phyloP scores from a whole-genome alignment of 2,888 invertebrate species.

The Nesidiocoris tenuis region DNA sequence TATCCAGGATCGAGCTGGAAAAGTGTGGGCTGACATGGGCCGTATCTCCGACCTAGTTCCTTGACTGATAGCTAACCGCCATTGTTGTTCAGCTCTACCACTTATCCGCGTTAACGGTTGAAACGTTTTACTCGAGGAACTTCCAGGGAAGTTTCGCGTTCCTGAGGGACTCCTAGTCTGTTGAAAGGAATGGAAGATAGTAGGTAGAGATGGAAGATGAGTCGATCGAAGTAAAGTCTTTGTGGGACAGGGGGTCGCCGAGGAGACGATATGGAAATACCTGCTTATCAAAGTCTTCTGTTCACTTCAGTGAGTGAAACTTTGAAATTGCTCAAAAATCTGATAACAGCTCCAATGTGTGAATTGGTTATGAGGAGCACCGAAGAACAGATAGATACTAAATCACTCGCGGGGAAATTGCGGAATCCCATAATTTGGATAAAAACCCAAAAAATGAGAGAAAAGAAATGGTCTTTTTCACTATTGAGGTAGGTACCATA shows the following conservation, averaged over 20 bases:
- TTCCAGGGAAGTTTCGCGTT: slow-evolving; percentile 2
- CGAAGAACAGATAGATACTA: no score
- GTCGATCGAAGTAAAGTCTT: no score
- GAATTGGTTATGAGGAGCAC: no score
- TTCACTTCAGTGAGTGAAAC: not conserved
- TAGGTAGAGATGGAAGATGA: no score
- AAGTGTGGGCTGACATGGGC: not conserved
- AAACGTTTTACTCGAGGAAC: slow-evolving; percentile 31
- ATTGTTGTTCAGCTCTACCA: slow-evolving; percentile 28
- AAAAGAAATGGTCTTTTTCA: slow-evolving; percentile 17
- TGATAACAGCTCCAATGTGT: no score
- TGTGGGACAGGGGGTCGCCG: not conserved
- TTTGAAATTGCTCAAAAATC: no score
- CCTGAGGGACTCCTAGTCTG: not conserved
- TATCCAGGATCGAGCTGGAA: not conserved
- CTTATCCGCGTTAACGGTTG: slow-evolving; percentile 40
- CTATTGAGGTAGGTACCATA: no score
- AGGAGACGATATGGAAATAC: no score
- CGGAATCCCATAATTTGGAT: no score
- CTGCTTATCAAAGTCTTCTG: not conserved
- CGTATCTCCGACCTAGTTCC: slow-evolving; percentile 37
- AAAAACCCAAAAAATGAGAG: slow-evolving; percentile 21
- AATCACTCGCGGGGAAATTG: no score
- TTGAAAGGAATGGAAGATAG: not conserved
- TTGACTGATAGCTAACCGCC: slow-evolving; percentile 36